phyloP scores from a whole-genome alignment of 2,797 vertebrate genomes.

The Hoplostethus atlanticus region DNA sequence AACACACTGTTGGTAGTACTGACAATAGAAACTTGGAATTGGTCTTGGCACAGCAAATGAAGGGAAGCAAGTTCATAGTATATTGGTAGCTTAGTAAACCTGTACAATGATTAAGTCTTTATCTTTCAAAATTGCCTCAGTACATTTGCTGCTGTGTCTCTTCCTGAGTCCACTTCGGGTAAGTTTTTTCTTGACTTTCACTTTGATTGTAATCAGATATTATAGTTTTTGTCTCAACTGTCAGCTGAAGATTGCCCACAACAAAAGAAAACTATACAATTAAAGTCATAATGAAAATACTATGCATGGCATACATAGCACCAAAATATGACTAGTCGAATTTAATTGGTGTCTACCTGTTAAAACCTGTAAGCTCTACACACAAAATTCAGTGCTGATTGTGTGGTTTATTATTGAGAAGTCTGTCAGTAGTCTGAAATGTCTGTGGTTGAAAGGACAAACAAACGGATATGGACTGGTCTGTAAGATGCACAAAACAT shows the following conservation, averaged over 20 bases:
- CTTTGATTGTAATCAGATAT: slow-evolving; percentile 22
- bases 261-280: slow-evolving; percentile 17
- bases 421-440: neutral
- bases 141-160: slow-evolving; percentile 52
- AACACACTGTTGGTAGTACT: slow-evolving; percentile 22
- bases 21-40: slow-evolving; percentile 17
- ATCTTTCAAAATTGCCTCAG: slow-evolving; percentile 41
- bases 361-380: no score
- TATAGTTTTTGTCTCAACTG: no score
- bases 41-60: neutral
- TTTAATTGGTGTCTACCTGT: neutral
- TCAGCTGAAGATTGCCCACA: neutral
- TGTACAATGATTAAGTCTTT: slow-evolving; percentile 31
- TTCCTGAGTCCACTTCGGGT: slow-evolving; percentile 70
- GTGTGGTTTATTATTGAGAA: neutral
- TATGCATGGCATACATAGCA: neutral
- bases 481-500: neutral
- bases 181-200: slow-evolving; percentile 53
- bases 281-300: slow-evolving; percentile 19
- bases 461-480: neutral
- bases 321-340: neutral
- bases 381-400: neutral
- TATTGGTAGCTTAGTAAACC: slow-evolving; percentile 13
- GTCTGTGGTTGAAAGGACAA: neutral
- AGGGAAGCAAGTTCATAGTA: slow-evolving; percentile 6